Evolutionary conservation across 2,797 vertebrate species (phyloP).

Genomic region (Decapterus maruadsi): DNA sequence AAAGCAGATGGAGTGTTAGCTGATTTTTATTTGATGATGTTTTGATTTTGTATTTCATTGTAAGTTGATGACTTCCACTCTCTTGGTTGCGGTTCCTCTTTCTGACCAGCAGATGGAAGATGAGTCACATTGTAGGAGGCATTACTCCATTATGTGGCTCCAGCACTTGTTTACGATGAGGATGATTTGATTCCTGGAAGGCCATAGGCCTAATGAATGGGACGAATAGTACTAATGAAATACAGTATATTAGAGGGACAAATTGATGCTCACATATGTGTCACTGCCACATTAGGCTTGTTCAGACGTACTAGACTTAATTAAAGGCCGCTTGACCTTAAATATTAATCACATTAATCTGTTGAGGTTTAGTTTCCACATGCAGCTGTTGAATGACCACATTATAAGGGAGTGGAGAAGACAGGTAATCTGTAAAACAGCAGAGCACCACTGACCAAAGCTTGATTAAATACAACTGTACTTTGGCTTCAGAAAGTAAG

Average conservation of each 20-base stretch:
- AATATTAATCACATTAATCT: conserved; percentile 40
- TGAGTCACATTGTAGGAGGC: neutral
- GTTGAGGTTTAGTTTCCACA: conserved; percentile 15
- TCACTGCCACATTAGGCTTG: conserved; percentile 18
- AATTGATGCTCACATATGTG: conserved; percentile 43
- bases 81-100: neutral
- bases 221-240: conserved; percentile 59
- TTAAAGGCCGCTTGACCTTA: conserved; percentile 55
- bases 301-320: conserved; percentile 29
- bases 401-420: conserved; percentile 1
- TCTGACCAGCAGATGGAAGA: conserved; percentile 64
- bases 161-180: conserved; percentile 55
- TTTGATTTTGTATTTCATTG: neutral
- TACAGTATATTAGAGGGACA: conserved; percentile 14
- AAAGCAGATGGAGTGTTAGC: neutral
- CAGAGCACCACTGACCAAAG: neutral
- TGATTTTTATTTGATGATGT: neutral
- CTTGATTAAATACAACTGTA: neutral
- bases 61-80: neutral
- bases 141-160: neutral
- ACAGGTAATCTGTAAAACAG: neutral
- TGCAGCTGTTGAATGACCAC: neutral
- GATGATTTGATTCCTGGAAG: conserved; percentile 55
- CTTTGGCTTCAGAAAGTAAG: neutral
- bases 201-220: conserved; percentile 54